Evolutionary conservation across 2,797 vertebrate species (phyloP).

Genomic region (Scyliorhinus canicula): DNA sequence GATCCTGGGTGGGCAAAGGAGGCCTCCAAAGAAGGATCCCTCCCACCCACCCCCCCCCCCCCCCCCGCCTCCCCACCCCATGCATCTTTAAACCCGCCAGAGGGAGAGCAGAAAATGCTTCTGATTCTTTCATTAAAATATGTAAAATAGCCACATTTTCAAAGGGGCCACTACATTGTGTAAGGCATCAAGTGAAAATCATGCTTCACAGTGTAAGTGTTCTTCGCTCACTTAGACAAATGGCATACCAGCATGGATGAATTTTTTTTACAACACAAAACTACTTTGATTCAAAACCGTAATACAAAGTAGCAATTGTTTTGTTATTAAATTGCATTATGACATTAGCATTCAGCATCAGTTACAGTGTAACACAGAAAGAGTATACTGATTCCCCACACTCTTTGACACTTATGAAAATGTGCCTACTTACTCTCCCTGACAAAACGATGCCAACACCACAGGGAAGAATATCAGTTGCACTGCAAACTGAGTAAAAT

Average conservation of each 20-base stretch:
- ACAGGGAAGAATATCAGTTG: neutral
- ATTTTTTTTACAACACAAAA: neutral
- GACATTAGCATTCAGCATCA: constrained; percentile 7
- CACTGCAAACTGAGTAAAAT: neutral
- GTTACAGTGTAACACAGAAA: constrained; percentile 19
- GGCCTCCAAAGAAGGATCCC: too few species aligned
- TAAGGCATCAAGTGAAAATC: neutral
- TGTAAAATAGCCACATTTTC: neutral
- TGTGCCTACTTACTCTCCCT: neutral
- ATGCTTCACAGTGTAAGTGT: neutral
- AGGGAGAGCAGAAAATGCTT: too few species aligned
- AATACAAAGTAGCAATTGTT: neutral
- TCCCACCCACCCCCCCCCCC: too few species aligned
- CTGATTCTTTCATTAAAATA: neutral
- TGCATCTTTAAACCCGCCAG: too few species aligned
- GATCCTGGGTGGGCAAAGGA: too few species aligned
- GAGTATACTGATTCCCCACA: neutral
- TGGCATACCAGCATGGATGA: neutral
- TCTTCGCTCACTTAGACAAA: neutral
- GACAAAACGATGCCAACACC: neutral
- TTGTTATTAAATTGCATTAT: neutral
- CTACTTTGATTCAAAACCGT: neutral
- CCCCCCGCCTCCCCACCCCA: too few species aligned
- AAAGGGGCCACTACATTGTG: neutral
- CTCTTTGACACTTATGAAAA: neutral